These are phyloP conservation scores for Vombatus ursinus DNA, from an alignment of 2,113 vertebrate species.

Conservation along the genomic window DNA sequence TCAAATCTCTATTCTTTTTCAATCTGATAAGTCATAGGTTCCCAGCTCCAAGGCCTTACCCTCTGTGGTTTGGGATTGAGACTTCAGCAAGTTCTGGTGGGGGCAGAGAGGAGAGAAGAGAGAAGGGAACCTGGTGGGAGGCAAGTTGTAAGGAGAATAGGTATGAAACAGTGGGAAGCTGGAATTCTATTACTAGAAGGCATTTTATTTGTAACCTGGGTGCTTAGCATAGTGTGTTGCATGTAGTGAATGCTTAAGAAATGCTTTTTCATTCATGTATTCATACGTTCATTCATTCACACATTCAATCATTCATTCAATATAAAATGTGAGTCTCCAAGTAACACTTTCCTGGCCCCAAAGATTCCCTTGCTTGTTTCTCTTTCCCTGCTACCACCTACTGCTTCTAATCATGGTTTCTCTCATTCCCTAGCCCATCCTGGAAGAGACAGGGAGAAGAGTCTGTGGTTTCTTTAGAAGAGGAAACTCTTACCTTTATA, in stretches of 20 bases:
- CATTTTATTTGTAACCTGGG: background rate
- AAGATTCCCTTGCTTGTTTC: background rate
- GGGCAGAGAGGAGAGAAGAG: background rate
- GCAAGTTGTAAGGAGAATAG: background rate
- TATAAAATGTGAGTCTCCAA: background rate
- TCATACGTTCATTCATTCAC: background rate
- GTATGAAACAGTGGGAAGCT: background rate
- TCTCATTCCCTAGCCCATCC: too few species aligned
- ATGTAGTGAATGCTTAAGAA: background rate
- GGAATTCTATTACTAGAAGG: background rate
- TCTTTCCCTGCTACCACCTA: background rate
- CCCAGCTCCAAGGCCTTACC: background rate
- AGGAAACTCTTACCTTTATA: too few species aligned
- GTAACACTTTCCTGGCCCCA: background rate
- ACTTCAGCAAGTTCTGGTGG: background rate
- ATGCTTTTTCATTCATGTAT: background rate
- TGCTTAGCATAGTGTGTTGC: background rate
- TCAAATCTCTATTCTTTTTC: background rate
- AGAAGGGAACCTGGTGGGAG: background rate
- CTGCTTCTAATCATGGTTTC: background rate
- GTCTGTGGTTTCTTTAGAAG: too few species aligned
- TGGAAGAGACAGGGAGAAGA: too few species aligned
- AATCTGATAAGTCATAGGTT: background rate
- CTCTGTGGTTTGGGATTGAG: background rate
- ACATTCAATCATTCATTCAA: background rate